Base-by-base conservation (phyloP, 2,888 invertebrate species). In the Muscina levida region DNA sequence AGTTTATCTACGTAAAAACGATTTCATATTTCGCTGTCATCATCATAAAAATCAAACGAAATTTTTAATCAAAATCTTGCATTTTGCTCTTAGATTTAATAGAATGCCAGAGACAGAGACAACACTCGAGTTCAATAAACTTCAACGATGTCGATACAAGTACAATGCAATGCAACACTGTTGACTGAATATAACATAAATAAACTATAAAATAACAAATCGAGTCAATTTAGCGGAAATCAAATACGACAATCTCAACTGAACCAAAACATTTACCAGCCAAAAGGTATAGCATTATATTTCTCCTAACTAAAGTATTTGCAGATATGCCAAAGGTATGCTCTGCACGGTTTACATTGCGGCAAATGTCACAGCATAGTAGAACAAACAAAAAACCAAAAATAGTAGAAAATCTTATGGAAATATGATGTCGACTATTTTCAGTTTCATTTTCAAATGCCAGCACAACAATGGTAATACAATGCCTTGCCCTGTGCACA, bases 201-300 rank as follows among this genome's bases (percentile, higher is more conserved):
- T 82, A 84, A 84, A 84, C 84, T 83, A 84, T 84, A 84, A 83
- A 83, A 84, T 84, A 84, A 83, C 83, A 84, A 84, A 83, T 85
- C 85, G 83, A 85, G 82, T 84, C 83, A 85, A 85, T 85, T 85
- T 84, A 85, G 84, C 83, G 85, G 84, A 85, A 85, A 85, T 85
- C 85, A 84, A 82, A 84, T 81, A 75, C 77, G 67, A 72, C 42
- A 48, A 81, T 42, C 72, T 72, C 66, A 72, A 68, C 67, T 81
- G 72, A 76, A 72, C 70, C 82, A 44, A 76, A 80, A 37, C 39
- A 67, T 77, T 62, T 44, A 68, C 51, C 72, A 4, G 44, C 42
- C 71, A 39, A 31, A 31, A 31, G 31, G 31, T 31, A 31, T 31
- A 31, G 8, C 31, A 8, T 8, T 74, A 71, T 77, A 44, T 67